These are phyloP conservation scores for Tolypeutes matacus DNA, from an alignment of 2,797 vertebrate species.

Conservation along the genomic window DNA sequence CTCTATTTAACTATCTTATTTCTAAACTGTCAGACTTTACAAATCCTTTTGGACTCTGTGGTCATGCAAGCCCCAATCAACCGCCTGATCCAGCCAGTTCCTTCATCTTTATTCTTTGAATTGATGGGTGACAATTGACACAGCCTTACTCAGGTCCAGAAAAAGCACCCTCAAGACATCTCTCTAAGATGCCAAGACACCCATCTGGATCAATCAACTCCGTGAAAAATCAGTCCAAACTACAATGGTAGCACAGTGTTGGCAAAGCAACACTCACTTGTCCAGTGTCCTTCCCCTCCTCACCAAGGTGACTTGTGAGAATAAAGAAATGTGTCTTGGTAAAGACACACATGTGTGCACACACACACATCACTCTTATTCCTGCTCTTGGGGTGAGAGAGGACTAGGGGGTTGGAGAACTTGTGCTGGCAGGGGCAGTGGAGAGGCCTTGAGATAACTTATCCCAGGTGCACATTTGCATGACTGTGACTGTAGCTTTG, in stretches of 20 bases:
- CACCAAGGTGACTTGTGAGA: not conserved
- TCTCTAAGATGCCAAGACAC: constrained; percentile 49
- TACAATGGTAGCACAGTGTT: not conserved
- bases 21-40: constrained; percentile 52
- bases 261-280: not conserved
- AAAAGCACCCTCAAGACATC: constrained; percentile 22
- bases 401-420: not conserved
- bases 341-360: not conserved
- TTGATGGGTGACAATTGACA: constrained; percentile 27
- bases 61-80: not conserved
- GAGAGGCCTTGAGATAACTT: constrained; percentile 1
- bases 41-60: constrained; percentile 48
- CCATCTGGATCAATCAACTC: constrained; percentile 33
- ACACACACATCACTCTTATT: not conserved
- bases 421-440: not conserved
- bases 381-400: constrained; percentile 27
- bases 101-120: constrained; percentile 62
- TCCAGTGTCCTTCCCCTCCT: not conserved
- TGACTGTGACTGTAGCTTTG: constrained; percentile 52
- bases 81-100: not conserved
- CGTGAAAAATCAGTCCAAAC: constrained; percentile 24
- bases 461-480: not conserved
- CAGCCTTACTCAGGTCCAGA: not conserved
- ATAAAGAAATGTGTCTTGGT: not conserved
- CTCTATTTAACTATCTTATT: constrained; percentile 54